These are phyloP conservation scores for Gyrodactylus salaris DNA, from an alignment of 1,140 invertebrate genomes.

Conservation along the genomic window DNA sequence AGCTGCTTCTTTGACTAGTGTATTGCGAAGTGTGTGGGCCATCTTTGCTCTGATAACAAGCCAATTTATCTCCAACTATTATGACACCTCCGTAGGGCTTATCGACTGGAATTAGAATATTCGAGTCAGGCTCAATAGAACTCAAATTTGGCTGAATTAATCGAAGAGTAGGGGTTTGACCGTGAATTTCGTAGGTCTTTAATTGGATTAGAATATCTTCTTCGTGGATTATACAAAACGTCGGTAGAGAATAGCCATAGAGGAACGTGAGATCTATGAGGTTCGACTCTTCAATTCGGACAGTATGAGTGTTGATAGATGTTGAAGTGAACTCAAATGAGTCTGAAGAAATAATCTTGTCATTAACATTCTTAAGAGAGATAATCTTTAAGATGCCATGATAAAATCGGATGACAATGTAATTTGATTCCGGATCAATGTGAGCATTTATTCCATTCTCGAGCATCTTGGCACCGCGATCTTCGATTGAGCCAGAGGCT, in stretches of 20 bases:
- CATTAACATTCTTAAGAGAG: neutral
- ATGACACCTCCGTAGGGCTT: constrained; percentile 65
- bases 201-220: neutral
- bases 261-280: constrained; percentile 79
- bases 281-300: constrained; percentile 61
- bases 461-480: neutral
- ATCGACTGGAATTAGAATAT: constrained; percentile 29
- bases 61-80: constrained; percentile 80
- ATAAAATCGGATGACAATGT: neutral
- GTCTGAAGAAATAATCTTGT: constrained; percentile 4
- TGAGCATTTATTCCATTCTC: neutral
- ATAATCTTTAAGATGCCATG: neutral
- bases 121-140: neutral
- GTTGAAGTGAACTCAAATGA: neutral
- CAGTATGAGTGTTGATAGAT: constrained; percentile 12
- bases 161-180: constrained; percentile 5
- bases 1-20: constrained; percentile 3
- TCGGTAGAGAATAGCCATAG: constrained; percentile 28
- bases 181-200: constrained; percentile 2
- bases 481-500: neutral
- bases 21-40: constrained; percentile 15
- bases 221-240: neutral
- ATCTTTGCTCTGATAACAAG: constrained; percentile 71
- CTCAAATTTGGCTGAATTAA: constrained; percentile 19
- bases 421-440: neutral